Evolutionary conservation across 2,888 invertebrate species (phyloP).

Genomic region (Tuberolachnus salignus): DNA sequence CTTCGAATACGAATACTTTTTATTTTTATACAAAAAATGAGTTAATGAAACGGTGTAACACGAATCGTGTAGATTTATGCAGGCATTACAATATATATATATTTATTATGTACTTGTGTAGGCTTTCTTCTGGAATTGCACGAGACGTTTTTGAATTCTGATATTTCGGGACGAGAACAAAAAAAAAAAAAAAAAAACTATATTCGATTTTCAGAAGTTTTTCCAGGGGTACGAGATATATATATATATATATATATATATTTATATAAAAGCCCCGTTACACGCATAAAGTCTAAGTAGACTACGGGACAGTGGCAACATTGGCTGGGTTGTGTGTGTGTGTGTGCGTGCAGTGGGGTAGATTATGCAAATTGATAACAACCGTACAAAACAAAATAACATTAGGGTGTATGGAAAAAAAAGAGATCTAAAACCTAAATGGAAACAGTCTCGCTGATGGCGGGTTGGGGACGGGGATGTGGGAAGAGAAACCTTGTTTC

Average conservation of each 20-base stretch:
- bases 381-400: constrained; percentile 56
- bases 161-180: constrained; percentile 32
- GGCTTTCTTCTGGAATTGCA: constrained; percentile 22
- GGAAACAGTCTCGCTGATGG: constrained; percentile 47
- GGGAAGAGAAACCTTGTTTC: constrained; percentile 52
- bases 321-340: constrained; percentile 26
- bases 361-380: constrained; percentile 57
- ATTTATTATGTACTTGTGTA: not conserved
- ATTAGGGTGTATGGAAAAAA: constrained; percentile 55
- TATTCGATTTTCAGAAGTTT: constrained; percentile 45
- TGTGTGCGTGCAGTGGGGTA: constrained; percentile 32
- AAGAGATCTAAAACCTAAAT: constrained; percentile 55
- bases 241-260: too few relatives aligned
- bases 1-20: constrained; percentile 24
- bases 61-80: constrained; percentile 38
- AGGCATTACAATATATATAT: constrained; percentile 3
- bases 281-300: constrained; percentile 50
- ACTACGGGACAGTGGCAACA: constrained; percentile 50
- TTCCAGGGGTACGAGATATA: not conserved
- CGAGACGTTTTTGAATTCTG: constrained; percentile 39
- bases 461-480: not conserved
- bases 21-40: not conserved
- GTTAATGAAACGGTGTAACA: constrained; percentile 35
- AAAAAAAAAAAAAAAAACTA: constrained; percentile 29
- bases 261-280: constrained; percentile 35